Evolutionary conservation across 2,113 vertebrate genomes (phyloP).

Genomic region (Ahaetulla prasina): DNA sequence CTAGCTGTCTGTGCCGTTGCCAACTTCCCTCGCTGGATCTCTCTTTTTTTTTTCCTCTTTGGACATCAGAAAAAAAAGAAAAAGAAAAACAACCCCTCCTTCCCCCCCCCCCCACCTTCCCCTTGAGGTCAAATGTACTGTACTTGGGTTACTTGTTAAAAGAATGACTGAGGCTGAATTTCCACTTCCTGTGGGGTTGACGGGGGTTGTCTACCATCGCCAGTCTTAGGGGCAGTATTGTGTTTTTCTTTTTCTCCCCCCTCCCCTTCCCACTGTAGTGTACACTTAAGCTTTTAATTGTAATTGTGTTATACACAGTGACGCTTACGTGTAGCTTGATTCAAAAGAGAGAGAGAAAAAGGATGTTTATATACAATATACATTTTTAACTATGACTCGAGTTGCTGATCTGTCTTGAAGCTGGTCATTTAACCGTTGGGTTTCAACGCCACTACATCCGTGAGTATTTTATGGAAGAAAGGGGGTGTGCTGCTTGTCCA

Average conservation of each 20-base stretch:
- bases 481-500: conserved; percentile 17
- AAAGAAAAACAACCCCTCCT: conserved; percentile 46
- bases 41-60: conserved; percentile 56
- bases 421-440: conserved; percentile 59
- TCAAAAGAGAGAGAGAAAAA: conserved; percentile 24
- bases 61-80: conserved; percentile 72
- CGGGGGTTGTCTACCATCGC: conserved; percentile 48
- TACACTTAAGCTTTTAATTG: conserved; percentile 71
- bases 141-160: conserved; percentile 89
- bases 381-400: conserved; percentile 66
- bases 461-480: conserved; percentile 45
- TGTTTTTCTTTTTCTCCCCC: conserved; percentile 42
- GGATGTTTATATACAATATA: conserved; percentile 67
- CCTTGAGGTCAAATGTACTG: conserved; percentile 86
- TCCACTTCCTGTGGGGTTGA: conserved; percentile 52
- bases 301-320: conserved; percentile 69
- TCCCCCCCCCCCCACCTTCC: neutral
- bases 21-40: conserved; percentile 75
- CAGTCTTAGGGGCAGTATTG: conserved; percentile 65
- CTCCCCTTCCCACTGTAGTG: conserved; percentile 50
- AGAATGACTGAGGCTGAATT: conserved; percentile 67
- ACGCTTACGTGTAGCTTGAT: conserved; percentile 69
- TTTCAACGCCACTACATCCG: conserved; percentile 52
- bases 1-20: conserved; percentile 85
- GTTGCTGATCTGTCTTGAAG: conserved; percentile 64